Evolutionary conservation across 2,888 invertebrate genomes (phyloP), one percentile per base, ranked within the genome.

Genomic region (Vanessa cardui): DNA sequence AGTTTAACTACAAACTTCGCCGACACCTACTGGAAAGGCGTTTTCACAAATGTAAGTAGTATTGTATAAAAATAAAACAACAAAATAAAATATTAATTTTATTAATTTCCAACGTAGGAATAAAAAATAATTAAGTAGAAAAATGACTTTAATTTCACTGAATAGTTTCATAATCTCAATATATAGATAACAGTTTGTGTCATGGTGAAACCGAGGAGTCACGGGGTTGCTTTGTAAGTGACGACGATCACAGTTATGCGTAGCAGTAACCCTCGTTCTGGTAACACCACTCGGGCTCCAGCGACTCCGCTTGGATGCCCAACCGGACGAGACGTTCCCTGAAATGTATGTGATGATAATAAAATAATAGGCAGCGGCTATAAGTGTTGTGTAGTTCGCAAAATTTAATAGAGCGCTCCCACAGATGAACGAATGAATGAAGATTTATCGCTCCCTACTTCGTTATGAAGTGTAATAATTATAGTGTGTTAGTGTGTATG

Each of bases 231-330:
- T 16, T 39, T 21, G 21, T 45, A n/a, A 18, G 26, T 47, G 8
- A 20, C 18, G 49, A 49, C 49, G 18, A 3, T 39, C n/a, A 49
- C 49, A 6, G 49, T 76, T 75, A 83, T 60, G 70, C 72, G 72
- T 88, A 85, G 81, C 97, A 97, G 72, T 94, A 92, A 44, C 95
- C 95, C 83, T 97, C 96, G 84, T 98, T 96, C 80, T 97, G 97
- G 74, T 95, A 90, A 80, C 98, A 98, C 97, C 97, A 98, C 82
- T 96, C 95, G 0, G 98, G 98, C 82, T 97, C 94, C 62, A 98
- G 81, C 16, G 95, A 94, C 76, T 98, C 97, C 0, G 97, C 94
- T n/a, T 93, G 84, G 62, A 97, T 90, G 31, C 96, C 96, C 78
- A 95, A 93, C 69, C 93, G 93, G 0, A 96, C 94, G 60, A 97